A percentile compares a stretch with the other conserved stretches of the same genome.
phyloP scores from a whole-genome alignment of 1,140 invertebrate genomes.

The Sinella curviseta region DNA sequence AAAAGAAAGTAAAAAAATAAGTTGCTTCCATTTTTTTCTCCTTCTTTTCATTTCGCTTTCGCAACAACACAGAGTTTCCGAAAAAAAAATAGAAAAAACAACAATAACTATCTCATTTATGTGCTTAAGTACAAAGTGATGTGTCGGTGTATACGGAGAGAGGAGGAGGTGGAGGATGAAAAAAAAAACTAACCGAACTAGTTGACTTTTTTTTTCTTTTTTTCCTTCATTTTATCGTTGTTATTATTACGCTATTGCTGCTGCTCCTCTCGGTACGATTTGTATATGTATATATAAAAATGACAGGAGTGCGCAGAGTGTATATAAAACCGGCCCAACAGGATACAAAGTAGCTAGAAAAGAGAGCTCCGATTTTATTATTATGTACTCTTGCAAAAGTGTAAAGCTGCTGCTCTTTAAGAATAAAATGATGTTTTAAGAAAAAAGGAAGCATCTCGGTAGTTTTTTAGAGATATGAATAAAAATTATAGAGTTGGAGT shows the following conservation, averaged over 20 bases:
- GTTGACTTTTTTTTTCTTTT: neutral
- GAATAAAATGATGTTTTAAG: too few relatives aligned
- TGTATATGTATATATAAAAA: neutral
- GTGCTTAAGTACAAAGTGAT: too few relatives aligned
- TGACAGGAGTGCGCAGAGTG: neutral
- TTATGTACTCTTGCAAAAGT: too few relatives aligned
- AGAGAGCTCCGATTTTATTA: too few relatives aligned
- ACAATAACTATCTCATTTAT: too few relatives aligned
- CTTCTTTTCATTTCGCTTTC: too few relatives aligned
- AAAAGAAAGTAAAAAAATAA: too few relatives aligned
- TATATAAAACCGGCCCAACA: constrained; percentile 12
- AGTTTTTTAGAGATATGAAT: neutral
- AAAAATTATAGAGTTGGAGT: neutral
- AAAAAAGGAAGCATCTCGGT: too few relatives aligned
- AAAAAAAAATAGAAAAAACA: neutral
- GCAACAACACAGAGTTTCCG: neutral
- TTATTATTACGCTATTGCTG: neutral
- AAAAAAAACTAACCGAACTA: neutral
- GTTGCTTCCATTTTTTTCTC: too few relatives aligned
- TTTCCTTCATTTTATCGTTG: too few relatives aligned
- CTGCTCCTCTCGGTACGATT: neutral
- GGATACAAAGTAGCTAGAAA: too few relatives aligned
- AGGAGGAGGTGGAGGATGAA: neutral
- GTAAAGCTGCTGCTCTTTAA: neutral
- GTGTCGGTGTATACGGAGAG: too few relatives aligned